Evolutionary conservation across 1,140 invertebrate genomes (phyloP), one percentile per base, ranked within the genome.

Genomic region (Maniola jurtina): DNA sequence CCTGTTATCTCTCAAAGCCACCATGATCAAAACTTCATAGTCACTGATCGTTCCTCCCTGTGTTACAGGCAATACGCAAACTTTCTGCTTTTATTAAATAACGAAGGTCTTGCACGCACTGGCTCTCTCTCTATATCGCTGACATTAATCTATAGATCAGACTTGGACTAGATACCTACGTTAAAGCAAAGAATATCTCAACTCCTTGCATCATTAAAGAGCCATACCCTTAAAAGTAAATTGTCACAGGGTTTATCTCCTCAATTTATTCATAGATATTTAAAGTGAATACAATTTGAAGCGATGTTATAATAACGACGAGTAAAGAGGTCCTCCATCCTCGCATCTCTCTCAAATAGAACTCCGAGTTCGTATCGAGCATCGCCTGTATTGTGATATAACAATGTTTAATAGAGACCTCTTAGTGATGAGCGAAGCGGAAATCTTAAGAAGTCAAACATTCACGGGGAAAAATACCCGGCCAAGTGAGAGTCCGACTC

Each of bases 391-490:
- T 66, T 72, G 59, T 72, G 52, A 66, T 64, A 55, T 68, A 64
- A 70, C 60, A 66, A 68, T 69, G 52, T 67, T 35, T 61, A 52
- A 50, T 36, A 34, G 9, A 15, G 9, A 3, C 8, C 2, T 0
- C n/a, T 52, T 34, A 2, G 60, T 71, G 47, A 71, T 45, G 47
- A 66, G 64, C 66, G 66, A 16, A 74, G 69, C 69, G 60, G 47
- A 14, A 36, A 64, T 14, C 33, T 5, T 35, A 40, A 34, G 14
- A 16, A 25, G 10, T 16, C 8, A 16, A 9, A 42, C n/a, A n/a
- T n/a, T n/a, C n/a, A n/a, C n/a, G n/a, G n/a, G n/a, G n/a, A n/a
- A n/a, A n/a, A n/a, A n/a, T n/a, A 25, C 1, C 25, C 25, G 25
- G 25, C 25, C 25, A 25, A 25, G 25, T 25, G 25, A 1, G 25